Evolutionary conservation across 2,113 vertebrate genomes (phyloP).

Genomic region (Rhea pennata): DNA sequence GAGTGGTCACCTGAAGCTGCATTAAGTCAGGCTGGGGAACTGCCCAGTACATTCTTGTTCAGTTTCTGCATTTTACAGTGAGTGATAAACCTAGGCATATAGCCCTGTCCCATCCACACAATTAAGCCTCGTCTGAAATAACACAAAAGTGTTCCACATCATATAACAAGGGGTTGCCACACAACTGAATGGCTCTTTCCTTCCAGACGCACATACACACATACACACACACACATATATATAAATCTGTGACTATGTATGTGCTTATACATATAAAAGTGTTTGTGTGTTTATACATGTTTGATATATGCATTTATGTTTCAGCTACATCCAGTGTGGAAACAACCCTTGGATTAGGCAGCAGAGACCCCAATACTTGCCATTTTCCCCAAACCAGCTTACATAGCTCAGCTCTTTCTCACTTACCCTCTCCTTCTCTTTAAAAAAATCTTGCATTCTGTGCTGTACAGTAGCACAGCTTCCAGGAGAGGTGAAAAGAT

Average conservation of each 20-base stretch:
- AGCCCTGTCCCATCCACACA: not conserved
- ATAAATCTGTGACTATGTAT: not conserved
- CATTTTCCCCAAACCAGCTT: not conserved
- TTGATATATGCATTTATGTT: not conserved
- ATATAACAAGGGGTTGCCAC: not conserved
- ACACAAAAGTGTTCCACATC: not conserved
- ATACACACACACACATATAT: not conserved
- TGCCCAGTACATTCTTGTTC: not conserved
- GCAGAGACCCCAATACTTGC: not conserved
- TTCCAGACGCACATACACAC: not conserved
- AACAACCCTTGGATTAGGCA: not conserved
- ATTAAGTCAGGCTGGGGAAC: not conserved
- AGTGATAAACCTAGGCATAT: not conserved
- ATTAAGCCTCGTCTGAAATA: not conserved
- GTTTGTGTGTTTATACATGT: not conserved
- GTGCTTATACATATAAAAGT: too few relatives aligned
- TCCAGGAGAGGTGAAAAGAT: not conserved
- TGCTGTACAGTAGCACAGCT: not conserved
- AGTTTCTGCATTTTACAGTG: fast-evolving
- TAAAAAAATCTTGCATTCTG: not conserved
- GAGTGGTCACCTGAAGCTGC: fast-evolving
- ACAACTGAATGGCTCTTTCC: not conserved
- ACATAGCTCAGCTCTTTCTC: not conserved
- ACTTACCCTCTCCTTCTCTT: not conserved
- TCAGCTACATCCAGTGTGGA: not conserved